These are phyloP conservation scores for Hemiscyllium ocellatum DNA, from an alignment of 2,113 vertebrate genomes.

Conservation along the genomic window DNA sequence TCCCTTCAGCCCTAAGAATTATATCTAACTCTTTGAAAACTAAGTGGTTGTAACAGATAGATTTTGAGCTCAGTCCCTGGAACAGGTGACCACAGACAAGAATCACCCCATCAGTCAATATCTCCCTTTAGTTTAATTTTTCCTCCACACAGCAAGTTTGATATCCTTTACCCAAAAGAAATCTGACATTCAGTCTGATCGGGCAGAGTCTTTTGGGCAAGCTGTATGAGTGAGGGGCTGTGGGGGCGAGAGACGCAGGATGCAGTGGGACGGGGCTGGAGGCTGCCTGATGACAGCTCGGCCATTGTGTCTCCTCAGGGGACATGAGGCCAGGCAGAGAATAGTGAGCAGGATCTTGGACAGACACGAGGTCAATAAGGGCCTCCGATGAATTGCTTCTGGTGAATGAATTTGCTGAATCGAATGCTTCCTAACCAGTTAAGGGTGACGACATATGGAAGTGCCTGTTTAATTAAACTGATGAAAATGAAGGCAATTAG, in stretches of 20 bases:
- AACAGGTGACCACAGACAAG: not conserved
- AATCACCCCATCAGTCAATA: not conserved
- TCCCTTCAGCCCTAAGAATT: too few species aligned
- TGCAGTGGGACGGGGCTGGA: too few species aligned
- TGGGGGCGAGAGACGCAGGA: not conserved
- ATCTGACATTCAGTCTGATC: not conserved
- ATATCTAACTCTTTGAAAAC: too few species aligned
- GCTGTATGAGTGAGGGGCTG: not conserved
- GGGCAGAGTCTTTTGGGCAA: not conserved
- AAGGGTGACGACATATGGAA: constrained; percentile 26
- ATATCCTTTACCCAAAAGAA: not conserved
- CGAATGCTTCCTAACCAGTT: constrained; percentile 31
- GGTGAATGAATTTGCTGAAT: constrained; percentile 18
- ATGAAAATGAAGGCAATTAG: constrained; percentile 23
- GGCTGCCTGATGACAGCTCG: not conserved
- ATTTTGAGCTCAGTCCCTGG: too few species aligned
- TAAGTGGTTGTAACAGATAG: too few species aligned
- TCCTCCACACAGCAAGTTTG: not conserved
- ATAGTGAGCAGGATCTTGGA: not conserved
- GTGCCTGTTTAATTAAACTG: constrained; percentile 31
- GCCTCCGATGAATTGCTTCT: not conserved
- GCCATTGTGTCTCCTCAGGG: not conserved
- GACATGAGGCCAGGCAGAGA: too few species aligned
- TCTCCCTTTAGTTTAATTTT: not conserved
- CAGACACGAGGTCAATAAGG: not conserved